Evolutionary conservation across 1,140 invertebrate species (phyloP).

Genomic region (Lordiphosa stackelbergi): DNA sequence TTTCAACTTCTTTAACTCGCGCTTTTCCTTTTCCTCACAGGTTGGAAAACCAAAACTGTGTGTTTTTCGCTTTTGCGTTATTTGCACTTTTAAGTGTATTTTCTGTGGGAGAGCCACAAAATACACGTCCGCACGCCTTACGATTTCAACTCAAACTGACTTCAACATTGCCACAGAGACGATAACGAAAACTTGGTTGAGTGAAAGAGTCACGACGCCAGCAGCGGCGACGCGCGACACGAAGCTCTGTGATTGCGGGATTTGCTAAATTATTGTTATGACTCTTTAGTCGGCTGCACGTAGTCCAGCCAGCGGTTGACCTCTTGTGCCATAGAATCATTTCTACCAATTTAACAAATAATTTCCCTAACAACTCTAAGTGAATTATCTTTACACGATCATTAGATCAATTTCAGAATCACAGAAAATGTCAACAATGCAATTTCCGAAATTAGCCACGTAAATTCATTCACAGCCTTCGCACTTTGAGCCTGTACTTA

Average conservation of each 20-base stretch:
- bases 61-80: conserved; percentile 6
- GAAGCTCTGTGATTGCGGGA: conserved; percentile 30
- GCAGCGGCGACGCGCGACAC: conserved; percentile 4
- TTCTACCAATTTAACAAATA: no score
- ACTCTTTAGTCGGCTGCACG: conserved; percentile 32
- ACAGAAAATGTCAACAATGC: conserved; percentile 12
- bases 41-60: conserved; percentile 18
- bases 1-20: conserved; percentile 49
- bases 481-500: conserved; percentile 25
- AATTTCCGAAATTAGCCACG: conserved; percentile 14
- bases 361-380: neutral
- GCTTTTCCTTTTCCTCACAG: conserved; percentile 28
- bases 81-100: conserved; percentile 17
- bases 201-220: conserved; percentile 3
- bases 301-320: conserved; percentile 10
- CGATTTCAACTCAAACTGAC: conserved; percentile 46
- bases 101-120: conserved; percentile 16
- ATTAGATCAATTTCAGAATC: conserved; percentile 1
- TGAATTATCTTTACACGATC: neutral
- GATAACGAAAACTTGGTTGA: conserved; percentile 56
- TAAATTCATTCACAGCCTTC: conserved; percentile 19
- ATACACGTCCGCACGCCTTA: conserved; percentile 41
- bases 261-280: conserved; percentile 24
- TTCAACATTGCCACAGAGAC: conserved; percentile 17
- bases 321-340: no score